Evolutionary conservation across 2,888 invertebrate species (phyloP), one percentile per base, ranked within the genome.

Genomic region (Muschampia plurimacula): DNA sequence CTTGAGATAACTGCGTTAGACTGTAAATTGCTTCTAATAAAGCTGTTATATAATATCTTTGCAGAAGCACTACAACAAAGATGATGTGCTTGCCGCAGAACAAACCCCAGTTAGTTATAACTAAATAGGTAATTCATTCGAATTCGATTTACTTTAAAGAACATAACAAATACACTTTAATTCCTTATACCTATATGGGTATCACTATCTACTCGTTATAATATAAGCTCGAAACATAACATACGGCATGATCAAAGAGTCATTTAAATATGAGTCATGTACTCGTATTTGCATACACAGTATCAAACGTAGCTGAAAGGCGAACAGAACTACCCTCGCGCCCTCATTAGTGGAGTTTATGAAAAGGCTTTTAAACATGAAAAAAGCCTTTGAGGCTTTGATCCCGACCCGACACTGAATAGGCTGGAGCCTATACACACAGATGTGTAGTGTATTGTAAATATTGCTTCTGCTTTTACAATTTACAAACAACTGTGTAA

Each of bases 381-480:
- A 68, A 67, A 68, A 65, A 55, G 65, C 65, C 70, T 70, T 65
- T 70, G 70, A 70, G 55, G 65, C 70, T 70, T 70, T 70, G 70
- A 70, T 70, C 70, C 57, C 65, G 70, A 65, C 70, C 70, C 65
- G 70, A 32, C 15, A 36, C 68, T 65, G 65, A 70, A 70, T 70
- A 70, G 70, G 57, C 63, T 60, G 57, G 52, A n/a, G 52, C 15
- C 28, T 28, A 1, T 57, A 57, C 57, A 57, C 12, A 32, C 28
- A 15, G 6, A 5, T 52, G 2, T 44, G 44, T 52, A 15, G 52
- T 8, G n/a, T 52, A 6, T 52, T 52, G 5, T n/a, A 52, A 15
- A 52, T 46, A 46, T 9, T 44, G 44, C 44, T 44, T 44, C 52
- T 1, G 52, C 7, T 52, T 52, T 6, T 52, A 52, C 15, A 22